phyloP scores from a whole-genome alignment of 2,113 vertebrate genomes.

The Mirza zaza region DNA sequence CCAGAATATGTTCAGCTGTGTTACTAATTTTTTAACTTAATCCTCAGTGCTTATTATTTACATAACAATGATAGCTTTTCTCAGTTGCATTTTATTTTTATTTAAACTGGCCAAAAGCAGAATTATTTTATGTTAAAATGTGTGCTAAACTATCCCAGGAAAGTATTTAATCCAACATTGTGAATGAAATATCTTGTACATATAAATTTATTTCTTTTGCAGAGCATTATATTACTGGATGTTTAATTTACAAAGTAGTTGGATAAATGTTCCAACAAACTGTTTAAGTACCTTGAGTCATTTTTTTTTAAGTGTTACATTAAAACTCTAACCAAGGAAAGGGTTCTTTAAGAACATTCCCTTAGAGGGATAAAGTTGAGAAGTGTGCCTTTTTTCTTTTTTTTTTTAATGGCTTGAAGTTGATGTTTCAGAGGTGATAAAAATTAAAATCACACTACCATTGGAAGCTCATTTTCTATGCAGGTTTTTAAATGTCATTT shows the following conservation, averaged over 20 bases:
- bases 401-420: conserved; percentile 60
- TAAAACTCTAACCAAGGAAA: conserved; percentile 68
- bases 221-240: conserved; percentile 69
- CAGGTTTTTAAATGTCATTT: conserved; percentile 70
- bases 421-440: conserved; percentile 59
- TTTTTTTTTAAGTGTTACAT: conserved; percentile 39
- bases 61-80: conserved; percentile 71
- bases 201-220: conserved; percentile 39
- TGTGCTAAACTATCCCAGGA: conserved; percentile 72
- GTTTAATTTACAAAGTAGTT: conserved; percentile 74
- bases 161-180: conserved; percentile 73
- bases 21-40: conserved; percentile 71
- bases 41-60: conserved; percentile 47
- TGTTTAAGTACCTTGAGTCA: conserved; percentile 61
- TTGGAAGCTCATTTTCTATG: conserved; percentile 71
- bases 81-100: conserved; percentile 77
- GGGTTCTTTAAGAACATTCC: conserved; percentile 67
- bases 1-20: conserved; percentile 83
- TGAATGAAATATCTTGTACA: conserved; percentile 68
- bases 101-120: conserved; percentile 75
- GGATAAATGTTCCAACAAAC: conserved; percentile 68
- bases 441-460: conserved; percentile 71
- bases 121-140: conserved; percentile 75
- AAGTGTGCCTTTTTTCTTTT: conserved; percentile 64
- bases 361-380: conserved; percentile 39